phyloP scores from a whole-genome alignment of 2,888 invertebrate genomes.

The Caenorhabditis macrosperma region DNA sequence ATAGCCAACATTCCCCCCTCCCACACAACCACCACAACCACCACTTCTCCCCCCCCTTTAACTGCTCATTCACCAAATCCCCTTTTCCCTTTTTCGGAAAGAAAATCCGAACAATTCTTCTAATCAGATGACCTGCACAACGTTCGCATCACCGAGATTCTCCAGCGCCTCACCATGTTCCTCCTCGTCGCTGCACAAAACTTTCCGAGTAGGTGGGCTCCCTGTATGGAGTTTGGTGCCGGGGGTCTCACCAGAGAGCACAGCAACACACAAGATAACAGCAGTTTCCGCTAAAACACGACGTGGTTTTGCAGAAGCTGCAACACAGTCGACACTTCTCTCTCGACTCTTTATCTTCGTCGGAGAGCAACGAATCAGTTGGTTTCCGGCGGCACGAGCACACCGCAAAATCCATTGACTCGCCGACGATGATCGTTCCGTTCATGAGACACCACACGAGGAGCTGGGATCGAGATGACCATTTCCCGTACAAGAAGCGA shows the following conservation, averaged over 20 bases:
- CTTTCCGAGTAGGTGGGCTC: conserved; percentile 1
- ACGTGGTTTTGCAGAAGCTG: not conserved
- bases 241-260: too few relatives aligned
- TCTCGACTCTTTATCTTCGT: not conserved
- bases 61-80: too few relatives aligned
- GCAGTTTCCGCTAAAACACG: not conserved
- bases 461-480: conserved; percentile 21
- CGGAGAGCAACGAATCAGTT: too few relatives aligned
- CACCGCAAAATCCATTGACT: too few relatives aligned
- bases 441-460: conserved; percentile 32
- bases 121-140: not conserved
- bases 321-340: not conserved
- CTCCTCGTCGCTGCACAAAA: not conserved
- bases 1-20: not conserved
- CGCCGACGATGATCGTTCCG: conserved; percentile 27
- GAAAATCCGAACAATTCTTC: not conserved
- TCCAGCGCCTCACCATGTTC: not conserved
- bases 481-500: not conserved
- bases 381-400: too few relatives aligned
- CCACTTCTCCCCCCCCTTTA: too few relatives aligned
- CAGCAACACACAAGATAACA: not conserved
- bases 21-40: not conserved
- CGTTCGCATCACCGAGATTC: not conserved
- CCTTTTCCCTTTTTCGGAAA: not conserved
- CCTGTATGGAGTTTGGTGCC: not conserved